phyloP scores from a whole-genome alignment of 2,888 invertebrate genomes.

The Melinopterus prodromus region DNA sequence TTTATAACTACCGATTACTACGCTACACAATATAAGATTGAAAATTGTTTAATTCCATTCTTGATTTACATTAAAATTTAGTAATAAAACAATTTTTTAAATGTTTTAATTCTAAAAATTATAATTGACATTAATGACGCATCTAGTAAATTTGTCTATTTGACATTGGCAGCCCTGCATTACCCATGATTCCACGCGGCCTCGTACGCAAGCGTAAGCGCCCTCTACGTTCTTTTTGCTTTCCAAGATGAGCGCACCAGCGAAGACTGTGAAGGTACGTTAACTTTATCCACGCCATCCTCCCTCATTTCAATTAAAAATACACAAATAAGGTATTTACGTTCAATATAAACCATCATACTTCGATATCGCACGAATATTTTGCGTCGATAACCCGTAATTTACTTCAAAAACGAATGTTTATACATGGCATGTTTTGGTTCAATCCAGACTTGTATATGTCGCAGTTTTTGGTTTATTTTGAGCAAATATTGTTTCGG shows the following conservation, averaged over 20 bases:
- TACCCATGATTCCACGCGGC: background rate
- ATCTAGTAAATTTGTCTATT: background rate
- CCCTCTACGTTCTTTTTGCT: slow-evolving; percentile 4
- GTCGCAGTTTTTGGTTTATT: background rate
- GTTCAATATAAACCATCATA: background rate
- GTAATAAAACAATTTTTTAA: too few species aligned
- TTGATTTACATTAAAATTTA: too few species aligned
- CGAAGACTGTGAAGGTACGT: background rate
- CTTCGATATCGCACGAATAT: background rate
- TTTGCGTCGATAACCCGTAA: background rate
- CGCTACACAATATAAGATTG: too few species aligned
- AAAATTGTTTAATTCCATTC: too few species aligned
- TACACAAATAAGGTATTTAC: background rate
- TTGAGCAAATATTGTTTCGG: background rate
- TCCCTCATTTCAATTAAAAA: background rate
- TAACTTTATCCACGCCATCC: background rate
- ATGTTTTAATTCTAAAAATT: background rate
- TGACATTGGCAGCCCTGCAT: background rate
- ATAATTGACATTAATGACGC: background rate
- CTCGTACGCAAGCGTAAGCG: background rate
- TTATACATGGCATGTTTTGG: background rate
- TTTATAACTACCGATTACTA: too few species aligned
- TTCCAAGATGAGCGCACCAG: slow-evolving; percentile 4
- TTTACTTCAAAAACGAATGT: background rate
- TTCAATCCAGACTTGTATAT: background rate